Conservation (phyloP, 2,113 vertebrate species). For the Phylloscopus trochiloides region DNA sequence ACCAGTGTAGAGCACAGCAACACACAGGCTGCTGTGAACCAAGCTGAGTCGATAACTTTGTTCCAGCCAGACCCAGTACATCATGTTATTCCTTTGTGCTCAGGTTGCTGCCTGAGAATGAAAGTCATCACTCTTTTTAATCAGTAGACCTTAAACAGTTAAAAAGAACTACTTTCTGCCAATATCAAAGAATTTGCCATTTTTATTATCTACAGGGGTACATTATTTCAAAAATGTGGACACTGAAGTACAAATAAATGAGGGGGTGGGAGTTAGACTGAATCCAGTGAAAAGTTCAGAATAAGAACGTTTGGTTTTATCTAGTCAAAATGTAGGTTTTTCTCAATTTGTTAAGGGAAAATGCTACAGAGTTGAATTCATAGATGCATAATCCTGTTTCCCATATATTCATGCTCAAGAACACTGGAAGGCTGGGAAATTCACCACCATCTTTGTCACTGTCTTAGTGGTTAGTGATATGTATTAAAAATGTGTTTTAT, state of each 20-base stretch:
- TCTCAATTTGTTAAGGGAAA: not conserved
- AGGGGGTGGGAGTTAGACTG: not conserved
- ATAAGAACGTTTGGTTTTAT: not conserved
- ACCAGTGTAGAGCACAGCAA: not conserved
- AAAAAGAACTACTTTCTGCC: not conserved
- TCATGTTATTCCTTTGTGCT: not conserved
- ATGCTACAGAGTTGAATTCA: not conserved
- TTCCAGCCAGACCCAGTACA: not conserved
- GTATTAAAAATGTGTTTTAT: not conserved
- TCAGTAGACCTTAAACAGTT: not conserved
- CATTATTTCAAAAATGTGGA: not conserved
- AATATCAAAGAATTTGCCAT: not conserved
- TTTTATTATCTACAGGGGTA: not conserved
- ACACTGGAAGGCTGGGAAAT: not conserved
- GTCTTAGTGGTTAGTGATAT: not conserved
- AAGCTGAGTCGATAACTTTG: not conserved
- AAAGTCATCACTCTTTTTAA: not conserved
- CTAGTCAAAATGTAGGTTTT: not conserved
- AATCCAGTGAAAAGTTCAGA: not conserved
- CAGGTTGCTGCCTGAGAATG: not conserved
- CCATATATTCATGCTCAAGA: not conserved
- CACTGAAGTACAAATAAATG: not conserved
- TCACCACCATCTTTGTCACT: not conserved
- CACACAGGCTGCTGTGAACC: not conserved
- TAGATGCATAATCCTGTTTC: not conserved